Evolutionary conservation across 2,888 invertebrate genomes (phyloP), one percentile per base, ranked within the genome.

Genomic region (Pachymerium ferrugineum): DNA sequence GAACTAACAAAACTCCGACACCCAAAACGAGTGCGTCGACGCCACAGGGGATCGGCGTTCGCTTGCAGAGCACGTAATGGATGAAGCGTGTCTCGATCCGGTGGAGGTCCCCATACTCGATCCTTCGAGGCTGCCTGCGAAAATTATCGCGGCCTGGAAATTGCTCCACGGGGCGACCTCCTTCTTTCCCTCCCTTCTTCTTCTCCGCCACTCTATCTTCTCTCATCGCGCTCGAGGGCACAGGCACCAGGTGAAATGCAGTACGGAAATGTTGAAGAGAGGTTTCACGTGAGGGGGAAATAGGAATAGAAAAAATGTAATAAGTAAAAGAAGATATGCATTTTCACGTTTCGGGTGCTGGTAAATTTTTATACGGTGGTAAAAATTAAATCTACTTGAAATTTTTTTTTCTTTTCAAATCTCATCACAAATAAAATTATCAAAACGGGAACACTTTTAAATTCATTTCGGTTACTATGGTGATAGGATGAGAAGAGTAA

Each of bases 101-200:
- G 19, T 16, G 47, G 22, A 54, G 47, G 22, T 54, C 47, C 47
- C 47, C 22, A 54, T 22, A 19, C 47, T n/a, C 47, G 47, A 54
- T 54, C 47, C 47, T 54, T 54, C 47, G 47, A 54, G 47, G 19
- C 47, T 16, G 47, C 47, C 47, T 54, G 47, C 47, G 22, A 54
- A 54, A 54, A 54, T 54, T 54, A 54, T 54, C 47, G 47, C 47
- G 47, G 47, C 47, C 47, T 54, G 47, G 47, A 54, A 54, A 54
- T 54, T 54, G 47, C 47, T 54, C 47, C 47, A 54, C 47, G 47
- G 47, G 47, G 47, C 47, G 47, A 54, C 47, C 47, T 54, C 47
- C 47, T 19, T 22, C 47, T 54, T 22, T 10, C 47, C 22, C 47
- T 22, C 47, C 16, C 47, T n/a, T 22, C 19, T 22, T 10, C 47